Evolutionary conservation across 1,140 invertebrate genomes (phyloP).

Genomic region (Drosophila pruinosa): DNA sequence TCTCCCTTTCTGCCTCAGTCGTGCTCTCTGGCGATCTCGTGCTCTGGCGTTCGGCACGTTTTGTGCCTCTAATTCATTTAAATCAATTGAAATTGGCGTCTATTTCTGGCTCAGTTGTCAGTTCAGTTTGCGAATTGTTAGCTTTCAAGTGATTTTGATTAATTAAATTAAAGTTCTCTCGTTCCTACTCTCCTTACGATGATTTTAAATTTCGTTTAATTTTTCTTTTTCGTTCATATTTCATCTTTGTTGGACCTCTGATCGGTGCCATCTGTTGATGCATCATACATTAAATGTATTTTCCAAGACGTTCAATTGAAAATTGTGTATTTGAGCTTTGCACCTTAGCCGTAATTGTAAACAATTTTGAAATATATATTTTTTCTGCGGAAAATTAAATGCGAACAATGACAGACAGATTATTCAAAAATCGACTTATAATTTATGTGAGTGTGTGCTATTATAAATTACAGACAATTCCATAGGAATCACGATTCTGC

Average conservation of each 20-base stretch:
- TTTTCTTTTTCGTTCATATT: background rate
- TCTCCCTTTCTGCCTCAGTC: background rate
- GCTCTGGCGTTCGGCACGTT: conserved; percentile 51
- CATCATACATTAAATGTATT: background rate
- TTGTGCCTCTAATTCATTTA: conserved; percentile 67
- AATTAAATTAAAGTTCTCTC: conserved; percentile 43
- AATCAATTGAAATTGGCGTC: conserved; percentile 68
- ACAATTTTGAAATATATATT: background rate
- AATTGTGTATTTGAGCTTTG: background rate
- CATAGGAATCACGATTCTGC: background rate
- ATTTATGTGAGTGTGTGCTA: background rate
- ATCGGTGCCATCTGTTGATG: conserved; percentile 20
- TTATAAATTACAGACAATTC: background rate
- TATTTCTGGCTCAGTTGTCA: conserved; percentile 61
- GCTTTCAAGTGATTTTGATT: conserved; percentile 65
- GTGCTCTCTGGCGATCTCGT: conserved; percentile 44
- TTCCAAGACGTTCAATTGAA: background rate
- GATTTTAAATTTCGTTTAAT: conserved; percentile 11
- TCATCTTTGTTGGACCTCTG: background rate
- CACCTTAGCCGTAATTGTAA: background rate
- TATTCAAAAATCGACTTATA: background rate
- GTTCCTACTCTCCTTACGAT: background rate
- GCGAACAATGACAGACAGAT: background rate
- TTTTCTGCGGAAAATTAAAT: background rate
- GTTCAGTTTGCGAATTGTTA: conserved; percentile 50